A percentile compares a stretch with the other conserved stretches of the same genome.
phyloP scores from a whole-genome alignment of 1,140 invertebrate species.

The Drosophila albomicans region DNA sequence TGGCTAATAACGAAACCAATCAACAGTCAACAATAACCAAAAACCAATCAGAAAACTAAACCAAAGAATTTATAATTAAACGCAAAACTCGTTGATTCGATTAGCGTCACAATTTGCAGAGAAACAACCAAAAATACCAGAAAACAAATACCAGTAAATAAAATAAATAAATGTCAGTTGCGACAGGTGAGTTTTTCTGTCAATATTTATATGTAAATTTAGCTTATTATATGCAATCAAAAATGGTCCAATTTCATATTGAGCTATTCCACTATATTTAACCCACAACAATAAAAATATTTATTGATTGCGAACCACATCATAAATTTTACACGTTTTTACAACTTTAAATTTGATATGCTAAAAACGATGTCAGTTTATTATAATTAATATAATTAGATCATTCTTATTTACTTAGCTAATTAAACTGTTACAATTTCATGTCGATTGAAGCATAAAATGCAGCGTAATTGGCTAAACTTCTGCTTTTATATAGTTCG shows the following conservation, averaged over 20 bases:
- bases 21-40: constrained; percentile 45
- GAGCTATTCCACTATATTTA: too few species aligned
- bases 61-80: constrained; percentile 60
- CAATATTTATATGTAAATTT: background rate
- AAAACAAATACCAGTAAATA: constrained; percentile 7
- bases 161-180: constrained; percentile 1
- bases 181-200: constrained; percentile 28
- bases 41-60: constrained; percentile 55
- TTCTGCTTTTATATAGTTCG: background rate
- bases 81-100: constrained; percentile 40
- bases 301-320: too few species aligned
- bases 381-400: background rate
- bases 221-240: background rate
- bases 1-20: constrained; percentile 44
- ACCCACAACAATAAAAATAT: too few species aligned
- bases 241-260: background rate
- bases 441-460: background rate
- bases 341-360: too few species aligned
- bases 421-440: too few species aligned
- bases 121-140: constrained; percentile 7
- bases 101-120: constrained; percentile 38
- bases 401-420: background rate
- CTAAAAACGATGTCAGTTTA: too few species aligned
- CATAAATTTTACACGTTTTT: too few species aligned
- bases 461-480: background rate